phyloP scores from a whole-genome alignment of 2,113 vertebrate species.

The Brachyistius frenatus region DNA sequence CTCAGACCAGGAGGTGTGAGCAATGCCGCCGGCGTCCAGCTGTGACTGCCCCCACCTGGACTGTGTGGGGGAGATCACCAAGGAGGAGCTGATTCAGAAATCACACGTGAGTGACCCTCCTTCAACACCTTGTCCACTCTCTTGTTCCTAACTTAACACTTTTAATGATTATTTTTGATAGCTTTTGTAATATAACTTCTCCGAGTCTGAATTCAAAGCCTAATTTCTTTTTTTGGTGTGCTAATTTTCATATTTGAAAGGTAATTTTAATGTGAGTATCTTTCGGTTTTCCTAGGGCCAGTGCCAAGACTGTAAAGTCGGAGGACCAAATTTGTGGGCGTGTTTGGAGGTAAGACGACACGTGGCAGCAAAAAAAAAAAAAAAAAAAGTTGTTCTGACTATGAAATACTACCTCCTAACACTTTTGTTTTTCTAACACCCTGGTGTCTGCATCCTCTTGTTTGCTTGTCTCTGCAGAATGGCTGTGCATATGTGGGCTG shows the following conservation, averaged over 20 bases:
- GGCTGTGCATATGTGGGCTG: slow-evolving; percentile 96
- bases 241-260: too few species aligned
- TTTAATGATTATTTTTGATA: background rate
- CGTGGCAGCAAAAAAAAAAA: background rate
- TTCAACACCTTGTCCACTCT: background rate
- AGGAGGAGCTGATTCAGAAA: slow-evolving; percentile 97
- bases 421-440: slow-evolving; percentile 6
- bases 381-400: background rate
- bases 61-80: slow-evolving; percentile 97
- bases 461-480: slow-evolving; percentile 83
- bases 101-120: slow-evolving; percentile 90
- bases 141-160: background rate
- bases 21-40: slow-evolving; percentile 85
- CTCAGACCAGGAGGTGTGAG: slow-evolving; percentile 58
- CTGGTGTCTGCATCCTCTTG: slow-evolving; percentile 1
- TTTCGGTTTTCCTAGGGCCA: slow-evolving; percentile 86
- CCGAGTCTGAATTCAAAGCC: background rate
- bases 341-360: slow-evolving; percentile 91
- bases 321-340: slow-evolving; percentile 98
- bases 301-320: slow-evolving; percentile 96
- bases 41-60: slow-evolving; percentile 94
- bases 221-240: background rate
- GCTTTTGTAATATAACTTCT: background rate
- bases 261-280: background rate
- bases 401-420: background rate